Evolutionary conservation across 2,113 vertebrate genomes (phyloP).

Genomic region (Dromaius novaehollandiae): DNA sequence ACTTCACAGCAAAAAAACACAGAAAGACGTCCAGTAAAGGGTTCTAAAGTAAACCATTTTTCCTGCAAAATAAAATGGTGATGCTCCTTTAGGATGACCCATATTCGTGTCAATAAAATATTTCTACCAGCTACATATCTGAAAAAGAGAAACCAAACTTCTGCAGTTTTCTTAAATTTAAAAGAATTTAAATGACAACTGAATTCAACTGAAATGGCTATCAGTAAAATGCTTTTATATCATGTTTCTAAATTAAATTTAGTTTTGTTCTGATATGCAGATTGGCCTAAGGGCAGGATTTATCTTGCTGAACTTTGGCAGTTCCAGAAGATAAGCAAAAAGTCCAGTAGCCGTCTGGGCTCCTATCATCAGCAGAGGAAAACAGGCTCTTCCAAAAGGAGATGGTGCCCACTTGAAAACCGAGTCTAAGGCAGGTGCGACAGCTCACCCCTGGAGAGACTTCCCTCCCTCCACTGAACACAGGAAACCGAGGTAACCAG

Average conservation of each 20-base stretch:
- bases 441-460: neutral
- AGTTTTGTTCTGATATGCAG: neutral
- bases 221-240: neutral
- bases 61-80: neutral
- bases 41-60: neutral
- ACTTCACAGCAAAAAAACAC: neutral
- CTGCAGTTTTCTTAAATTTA: neutral
- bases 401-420: neutral
- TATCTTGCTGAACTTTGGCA: neutral
- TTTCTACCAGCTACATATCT: neutral
- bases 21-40: neutral
- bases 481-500: neutral
- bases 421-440: neutral
- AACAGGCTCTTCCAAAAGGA: neutral
- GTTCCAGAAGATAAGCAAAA: neutral
- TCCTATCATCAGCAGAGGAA: neutral
- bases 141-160: neutral
- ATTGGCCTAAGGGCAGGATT: neutral
- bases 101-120: neutral
- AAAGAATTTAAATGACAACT: neutral
- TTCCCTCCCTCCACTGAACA: neutral
- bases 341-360: neutral
- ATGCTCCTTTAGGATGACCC: accelerated
- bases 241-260: neutral
- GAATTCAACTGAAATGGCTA: neutral